Evolutionary conservation across 2,113 vertebrate genomes (phyloP).

Genomic region (Fulica atra): DNA sequence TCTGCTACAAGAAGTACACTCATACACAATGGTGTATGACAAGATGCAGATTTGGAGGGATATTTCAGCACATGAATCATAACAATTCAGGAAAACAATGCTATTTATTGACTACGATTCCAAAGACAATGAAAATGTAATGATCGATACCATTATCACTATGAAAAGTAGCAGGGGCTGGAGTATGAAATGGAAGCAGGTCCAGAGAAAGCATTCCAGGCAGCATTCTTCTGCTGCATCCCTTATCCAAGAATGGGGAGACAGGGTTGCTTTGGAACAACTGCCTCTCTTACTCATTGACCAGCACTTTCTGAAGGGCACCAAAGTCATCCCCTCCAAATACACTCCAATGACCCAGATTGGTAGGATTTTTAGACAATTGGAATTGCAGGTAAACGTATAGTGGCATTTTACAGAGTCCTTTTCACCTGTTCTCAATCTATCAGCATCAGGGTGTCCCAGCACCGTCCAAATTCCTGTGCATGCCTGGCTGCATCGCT

Average conservation of each 20-base stretch:
- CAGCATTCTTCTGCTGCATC: not conserved
- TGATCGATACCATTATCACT: not conserved
- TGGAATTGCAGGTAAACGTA: not conserved
- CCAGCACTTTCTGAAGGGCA: not conserved
- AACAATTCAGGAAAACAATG: not conserved
- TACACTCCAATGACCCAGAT: not conserved
- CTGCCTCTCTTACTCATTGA: not conserved
- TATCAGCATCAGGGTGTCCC: not conserved
- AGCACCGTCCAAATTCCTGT: not conserved
- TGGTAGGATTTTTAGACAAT: not conserved
- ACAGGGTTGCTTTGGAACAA: fast-evolving
- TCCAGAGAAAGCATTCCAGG: not conserved
- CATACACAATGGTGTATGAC: not conserved
- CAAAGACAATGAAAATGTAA: not conserved
- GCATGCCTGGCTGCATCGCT: not conserved
- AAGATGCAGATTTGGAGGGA: not conserved
- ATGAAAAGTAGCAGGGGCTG: not conserved
- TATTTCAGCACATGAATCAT: not conserved
- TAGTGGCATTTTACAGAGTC: not conserved
- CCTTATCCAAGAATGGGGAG: not conserved
- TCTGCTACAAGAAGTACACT: not conserved
- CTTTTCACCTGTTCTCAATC: not conserved
- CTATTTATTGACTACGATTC: not conserved
- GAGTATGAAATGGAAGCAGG: not conserved
- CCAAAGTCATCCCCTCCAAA: not conserved